Evolutionary conservation across 2,888 invertebrate genomes (phyloP).

Genomic region (Volucella inanis): DNA sequence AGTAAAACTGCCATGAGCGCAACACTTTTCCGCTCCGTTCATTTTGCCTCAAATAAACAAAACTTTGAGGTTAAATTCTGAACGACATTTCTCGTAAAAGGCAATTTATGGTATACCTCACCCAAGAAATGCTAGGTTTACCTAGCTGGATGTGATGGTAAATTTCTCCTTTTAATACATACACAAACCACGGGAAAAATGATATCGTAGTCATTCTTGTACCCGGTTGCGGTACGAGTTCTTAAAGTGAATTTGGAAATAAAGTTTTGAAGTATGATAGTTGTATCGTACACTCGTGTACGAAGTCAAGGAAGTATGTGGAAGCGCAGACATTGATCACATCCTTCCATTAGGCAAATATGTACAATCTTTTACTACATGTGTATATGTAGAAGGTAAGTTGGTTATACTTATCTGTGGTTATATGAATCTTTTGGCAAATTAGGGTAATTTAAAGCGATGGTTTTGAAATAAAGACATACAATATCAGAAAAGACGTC

Average conservation of each 20-base stretch:
- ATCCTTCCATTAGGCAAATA: conserved; percentile 36
- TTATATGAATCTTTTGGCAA: background rate
- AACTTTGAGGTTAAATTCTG: conserved; percentile 33
- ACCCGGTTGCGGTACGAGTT: conserved; percentile 27
- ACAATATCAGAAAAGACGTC: background rate
- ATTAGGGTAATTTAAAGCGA: conserved; percentile 48
- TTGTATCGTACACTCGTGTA: conserved; percentile 43
- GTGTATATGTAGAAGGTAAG: background rate
- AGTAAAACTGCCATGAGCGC: background rate
- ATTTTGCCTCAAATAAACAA: background rate
- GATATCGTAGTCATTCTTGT: background rate
- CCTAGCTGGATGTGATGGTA: background rate
- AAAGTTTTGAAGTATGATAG: conserved; percentile 50
- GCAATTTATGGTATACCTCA: conserved; percentile 37
- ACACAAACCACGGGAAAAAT: background rate
- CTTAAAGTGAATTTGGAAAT: conserved; percentile 55
- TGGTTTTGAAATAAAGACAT: conserved; percentile 2
- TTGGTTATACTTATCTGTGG: background rate
- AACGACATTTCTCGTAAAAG: conserved; percentile 42
- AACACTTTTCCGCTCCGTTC: background rate
- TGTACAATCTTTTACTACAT: background rate
- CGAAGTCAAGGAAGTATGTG: background rate
- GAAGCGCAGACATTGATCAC: conserved; percentile 39
- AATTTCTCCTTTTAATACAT: conserved; percentile 37
- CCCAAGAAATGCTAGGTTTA: background rate